Base-by-base conservation (phyloP, 2,797 vertebrate species). In the Sebastes kiyomatsui region DNA sequence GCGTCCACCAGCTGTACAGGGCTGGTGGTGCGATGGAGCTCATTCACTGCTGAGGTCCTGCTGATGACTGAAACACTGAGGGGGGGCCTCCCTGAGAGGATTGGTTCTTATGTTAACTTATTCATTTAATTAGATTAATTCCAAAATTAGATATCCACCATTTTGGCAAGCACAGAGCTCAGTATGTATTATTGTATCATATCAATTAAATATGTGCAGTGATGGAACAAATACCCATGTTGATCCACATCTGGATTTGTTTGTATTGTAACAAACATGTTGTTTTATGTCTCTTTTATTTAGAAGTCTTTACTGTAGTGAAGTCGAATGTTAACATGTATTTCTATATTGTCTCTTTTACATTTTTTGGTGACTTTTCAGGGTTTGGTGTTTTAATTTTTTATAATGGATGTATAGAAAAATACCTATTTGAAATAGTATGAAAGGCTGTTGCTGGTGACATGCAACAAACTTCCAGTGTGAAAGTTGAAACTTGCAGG, bases 1-100 rank as follows among this genome's bases (percentile, higher is more conserved):
- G 58, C 61, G 86, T 83, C 82, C 59, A 54, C 80, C 85, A 88
- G 83, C 88, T 90, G 78, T n/a, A 81, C 52, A 2, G 27, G 71
- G 27, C 79, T 42, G 62, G 2, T 42, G 33, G 2, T 55, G 67
- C 22, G 68, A 58, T 30, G 33, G 80, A 62, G 77, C 42, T 61
- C 67, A 46, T 61, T 46, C 18, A 49, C 59, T 79, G 0, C 20
- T 20, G n/a, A 74, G 71, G 66, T 46, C 42, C 42, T 46, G 42
- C 42, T 8, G 42, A 46, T 18, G 42, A 46, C 42, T 46, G 42
- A 46, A 46, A 52, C 20, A n/a, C 49, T n/a, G 2, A 5, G 49
- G 20, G 49, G 35, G 42, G 11, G n/a, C 20, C 38, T 46, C 27
- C 5, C 18, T 27, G 11, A 71, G 22, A 73, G 2, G 52, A 73